A percentile compares a stretch with the other conserved stretches of the same genome.
Evolutionary conservation across 2,113 vertebrate genomes (phyloP).

Genomic region (Cheirogaleus medius): DNA sequence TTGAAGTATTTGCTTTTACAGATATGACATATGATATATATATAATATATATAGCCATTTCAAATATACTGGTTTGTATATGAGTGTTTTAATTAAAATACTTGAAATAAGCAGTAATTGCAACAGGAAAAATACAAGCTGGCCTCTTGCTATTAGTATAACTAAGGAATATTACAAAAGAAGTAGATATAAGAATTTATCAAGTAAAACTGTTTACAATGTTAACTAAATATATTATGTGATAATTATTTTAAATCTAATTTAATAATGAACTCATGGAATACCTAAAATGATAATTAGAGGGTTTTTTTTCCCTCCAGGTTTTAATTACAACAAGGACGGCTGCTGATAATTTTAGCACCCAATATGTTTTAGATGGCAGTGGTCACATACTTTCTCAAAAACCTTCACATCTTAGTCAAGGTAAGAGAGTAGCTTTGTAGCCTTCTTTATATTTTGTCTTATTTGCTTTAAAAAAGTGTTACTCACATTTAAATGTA

Average conservation of each 20-base stretch:
- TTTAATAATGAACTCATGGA: neutral
- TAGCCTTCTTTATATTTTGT: slow-evolving; percentile 38
- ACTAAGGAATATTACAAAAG: neutral
- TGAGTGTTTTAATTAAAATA: slow-evolving; percentile 14
- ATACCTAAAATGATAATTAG: neutral
- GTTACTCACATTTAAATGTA: neutral
- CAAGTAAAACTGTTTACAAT: neutral
- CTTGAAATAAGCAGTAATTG: slow-evolving; percentile 19
- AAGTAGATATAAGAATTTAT: slow-evolving; percentile 10
- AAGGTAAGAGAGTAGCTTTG: slow-evolving; percentile 85
- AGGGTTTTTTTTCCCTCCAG: slow-evolving; percentile 78
- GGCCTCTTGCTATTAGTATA: neutral
- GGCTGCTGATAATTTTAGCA: slow-evolving; percentile 87
- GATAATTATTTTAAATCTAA: slow-evolving; percentile 41
- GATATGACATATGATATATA: neutral
- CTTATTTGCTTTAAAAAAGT: neutral
- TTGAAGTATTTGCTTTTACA: slow-evolving; percentile 37
- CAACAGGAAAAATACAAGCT: neutral
- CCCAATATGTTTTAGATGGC: slow-evolving; percentile 91
- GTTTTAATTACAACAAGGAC: slow-evolving; percentile 95
- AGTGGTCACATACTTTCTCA: slow-evolving; percentile 89
- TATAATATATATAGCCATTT: slow-evolving; percentile 10
- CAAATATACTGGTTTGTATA: neutral
- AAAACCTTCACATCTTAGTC: slow-evolving; percentile 94
- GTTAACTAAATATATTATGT: neutral